Evolutionary conservation across 2,888 invertebrate genomes (phyloP).

Genomic region (Pyrrhia umbra): DNA sequence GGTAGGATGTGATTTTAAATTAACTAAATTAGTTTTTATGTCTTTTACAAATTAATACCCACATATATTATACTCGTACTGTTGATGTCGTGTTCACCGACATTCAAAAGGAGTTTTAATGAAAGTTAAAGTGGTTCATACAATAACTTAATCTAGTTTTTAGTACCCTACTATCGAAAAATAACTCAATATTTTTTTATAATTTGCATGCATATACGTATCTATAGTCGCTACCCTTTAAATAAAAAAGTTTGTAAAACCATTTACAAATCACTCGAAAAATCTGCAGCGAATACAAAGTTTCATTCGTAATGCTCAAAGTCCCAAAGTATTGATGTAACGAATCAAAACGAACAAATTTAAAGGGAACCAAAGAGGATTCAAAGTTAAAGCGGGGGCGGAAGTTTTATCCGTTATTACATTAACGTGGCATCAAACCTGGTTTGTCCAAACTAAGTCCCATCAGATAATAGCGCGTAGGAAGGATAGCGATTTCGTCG

Average conservation of each 20-base stretch:
- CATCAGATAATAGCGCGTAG: slow-evolving; percentile 84
- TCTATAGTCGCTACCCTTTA: not conserved
- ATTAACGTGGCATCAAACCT: slow-evolving; percentile 76
- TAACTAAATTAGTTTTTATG: not conserved
- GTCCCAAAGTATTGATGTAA: slow-evolving; percentile 56
- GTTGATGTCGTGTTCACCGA: too few relatives aligned
- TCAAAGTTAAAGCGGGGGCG: slow-evolving; percentile 63
- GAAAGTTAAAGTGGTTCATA: too few relatives aligned
- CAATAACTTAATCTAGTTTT: too few relatives aligned
- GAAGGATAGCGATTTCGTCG: slow-evolving; percentile 87
- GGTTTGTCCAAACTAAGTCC: slow-evolving; percentile 79
- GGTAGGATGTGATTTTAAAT: slow-evolving; percentile 4
- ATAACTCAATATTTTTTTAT: too few relatives aligned
- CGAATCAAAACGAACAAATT: slow-evolving; percentile 64
- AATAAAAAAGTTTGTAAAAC: slow-evolving; percentile 21
- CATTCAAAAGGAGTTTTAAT: too few relatives aligned
- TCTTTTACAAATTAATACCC: too few relatives aligned
- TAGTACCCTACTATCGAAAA: too few relatives aligned
- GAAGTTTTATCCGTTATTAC: slow-evolving; percentile 77
- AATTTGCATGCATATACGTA: not conserved
- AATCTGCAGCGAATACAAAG: slow-evolving; percentile 44
- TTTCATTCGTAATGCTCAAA: slow-evolving; percentile 47
- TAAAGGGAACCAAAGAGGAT: slow-evolving; percentile 61
- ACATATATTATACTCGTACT: too few relatives aligned
- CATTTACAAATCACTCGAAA: slow-evolving; percentile 34